Evolutionary conservation across 2,888 invertebrate species (phyloP).

Genomic region (Nebria brevicollis): DNA sequence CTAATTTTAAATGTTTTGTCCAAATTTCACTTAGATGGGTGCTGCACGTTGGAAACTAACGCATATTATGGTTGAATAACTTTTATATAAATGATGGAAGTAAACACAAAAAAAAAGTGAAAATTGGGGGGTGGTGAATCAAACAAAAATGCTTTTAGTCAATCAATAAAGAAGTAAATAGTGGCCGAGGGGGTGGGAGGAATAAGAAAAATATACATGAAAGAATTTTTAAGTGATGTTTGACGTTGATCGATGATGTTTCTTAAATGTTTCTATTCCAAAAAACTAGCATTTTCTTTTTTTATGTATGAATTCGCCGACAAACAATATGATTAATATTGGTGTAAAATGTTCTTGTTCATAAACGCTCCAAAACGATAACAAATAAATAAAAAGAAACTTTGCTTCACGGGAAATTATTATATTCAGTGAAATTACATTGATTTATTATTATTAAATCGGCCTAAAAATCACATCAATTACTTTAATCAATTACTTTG

Average conservation of each 20-base stretch:
- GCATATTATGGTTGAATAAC: constrained; percentile 20
- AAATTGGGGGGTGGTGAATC: constrained; percentile 2
- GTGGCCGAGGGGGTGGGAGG: constrained; percentile 24
- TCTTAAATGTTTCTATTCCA: constrained; percentile 41
- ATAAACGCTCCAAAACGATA: not conserved
- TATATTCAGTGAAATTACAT: not conserved
- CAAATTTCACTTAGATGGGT: not conserved
- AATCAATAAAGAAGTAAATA: constrained; percentile 33
- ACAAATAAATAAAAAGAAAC: not conserved
- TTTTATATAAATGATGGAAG: constrained; percentile 30
- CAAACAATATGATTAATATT: constrained; percentile 35
- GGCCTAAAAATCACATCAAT: too few relatives aligned
- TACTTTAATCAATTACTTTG: too few relatives aligned
- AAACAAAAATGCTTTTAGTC: constrained; percentile 54
- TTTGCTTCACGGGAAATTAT: not conserved
- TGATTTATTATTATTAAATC: too few relatives aligned
- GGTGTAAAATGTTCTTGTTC: not conserved
- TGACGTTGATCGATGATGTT: constrained; percentile 59
- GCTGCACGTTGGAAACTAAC: not conserved
- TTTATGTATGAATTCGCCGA: constrained; percentile 25
- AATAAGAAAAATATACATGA: constrained; percentile 52
- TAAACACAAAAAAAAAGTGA: not conserved
- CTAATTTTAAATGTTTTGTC: not conserved
- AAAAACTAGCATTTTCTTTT: constrained; percentile 36
- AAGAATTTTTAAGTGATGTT: constrained; percentile 58